Evolutionary conservation across 35 echinoderm and acorn worm species (phyloP).

Genomic region (Ptychodera flava): DNA sequence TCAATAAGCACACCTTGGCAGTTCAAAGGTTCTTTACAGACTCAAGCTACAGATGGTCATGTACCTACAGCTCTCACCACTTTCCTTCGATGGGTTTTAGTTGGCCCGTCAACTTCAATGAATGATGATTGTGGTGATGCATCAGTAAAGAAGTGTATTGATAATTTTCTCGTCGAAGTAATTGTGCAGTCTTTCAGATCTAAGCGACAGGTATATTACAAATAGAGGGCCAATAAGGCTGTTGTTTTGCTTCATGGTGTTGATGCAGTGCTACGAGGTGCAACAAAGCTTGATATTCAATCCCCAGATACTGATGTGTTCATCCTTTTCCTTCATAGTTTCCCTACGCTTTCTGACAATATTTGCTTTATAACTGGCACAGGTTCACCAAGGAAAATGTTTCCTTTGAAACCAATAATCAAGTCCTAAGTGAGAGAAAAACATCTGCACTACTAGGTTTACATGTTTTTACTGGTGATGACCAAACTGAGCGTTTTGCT

Average conservation of each 20-base stretch:
- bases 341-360: conserved; percentile 13
- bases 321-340: conserved; percentile 13
- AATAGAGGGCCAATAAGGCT: no score
- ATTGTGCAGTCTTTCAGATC: no score
- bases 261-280: conserved; percentile 14
- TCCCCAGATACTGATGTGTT: conserved; percentile 43
- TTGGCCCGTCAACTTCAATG: no score
- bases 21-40: no score
- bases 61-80: no score
- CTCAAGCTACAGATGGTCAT: no score
- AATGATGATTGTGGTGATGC: no score
- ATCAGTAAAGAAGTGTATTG: no score
- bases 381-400: not conserved
- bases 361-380: conserved; percentile 17
- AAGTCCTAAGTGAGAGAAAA: not conserved
- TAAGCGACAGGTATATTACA: no score
- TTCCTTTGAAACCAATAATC: conserved; percentile 6
- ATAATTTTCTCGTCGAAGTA: no score
- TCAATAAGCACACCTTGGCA: no score
- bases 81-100: no score
- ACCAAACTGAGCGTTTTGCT: not conserved
- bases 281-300: conserved; percentile 3
- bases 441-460: conserved; percentile 25
- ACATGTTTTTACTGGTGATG: conserved; percentile 22
- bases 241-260: conserved; percentile 26